These are phyloP conservation scores for Cotesia glomerata DNA, from an alignment of 1,140 invertebrate species.

Conservation along the genomic window DNA sequence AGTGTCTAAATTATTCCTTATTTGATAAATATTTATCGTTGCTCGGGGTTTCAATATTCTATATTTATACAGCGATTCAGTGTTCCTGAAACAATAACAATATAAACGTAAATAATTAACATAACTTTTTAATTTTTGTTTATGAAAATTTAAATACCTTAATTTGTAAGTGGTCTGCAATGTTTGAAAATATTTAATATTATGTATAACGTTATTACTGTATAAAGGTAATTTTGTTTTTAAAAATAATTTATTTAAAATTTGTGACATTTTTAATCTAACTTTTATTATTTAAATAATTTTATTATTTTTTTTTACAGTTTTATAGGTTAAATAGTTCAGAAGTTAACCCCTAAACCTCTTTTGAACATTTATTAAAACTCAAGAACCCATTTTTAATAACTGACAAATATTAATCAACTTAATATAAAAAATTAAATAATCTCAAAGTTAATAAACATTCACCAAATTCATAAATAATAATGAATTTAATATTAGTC, in stretches of 20 bases:
- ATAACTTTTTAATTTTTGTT: not conserved
- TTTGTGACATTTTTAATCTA: not conserved
- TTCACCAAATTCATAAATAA: too few species aligned
- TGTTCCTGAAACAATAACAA: not conserved
- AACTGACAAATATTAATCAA: too few species aligned
- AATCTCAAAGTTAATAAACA: too few species aligned
- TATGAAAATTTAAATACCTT: not conserved
- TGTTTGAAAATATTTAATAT: not conserved
- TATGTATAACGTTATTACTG: not conserved
- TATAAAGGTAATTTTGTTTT: not conserved
- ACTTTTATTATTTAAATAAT: not conserved
- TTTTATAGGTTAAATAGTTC: not conserved
- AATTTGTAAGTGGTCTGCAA: not conserved
- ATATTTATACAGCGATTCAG: too few species aligned
- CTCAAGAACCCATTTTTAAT: too few species aligned
- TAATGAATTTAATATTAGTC: too few species aligned
- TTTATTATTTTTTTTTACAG: not conserved
- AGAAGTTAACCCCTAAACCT: too few species aligned
- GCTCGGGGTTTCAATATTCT: too few species aligned
- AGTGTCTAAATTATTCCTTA: too few species aligned
- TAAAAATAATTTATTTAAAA: constrained; percentile 1
- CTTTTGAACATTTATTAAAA: too few species aligned
- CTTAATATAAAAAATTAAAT: too few species aligned
- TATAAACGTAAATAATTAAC: not conserved
- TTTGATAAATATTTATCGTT: too few species aligned